Evolutionary conservation across 1,140 invertebrate genomes (phyloP), one percentile per base, ranked within the genome.

Genomic region (Cyphomyrmex costatus): DNA sequence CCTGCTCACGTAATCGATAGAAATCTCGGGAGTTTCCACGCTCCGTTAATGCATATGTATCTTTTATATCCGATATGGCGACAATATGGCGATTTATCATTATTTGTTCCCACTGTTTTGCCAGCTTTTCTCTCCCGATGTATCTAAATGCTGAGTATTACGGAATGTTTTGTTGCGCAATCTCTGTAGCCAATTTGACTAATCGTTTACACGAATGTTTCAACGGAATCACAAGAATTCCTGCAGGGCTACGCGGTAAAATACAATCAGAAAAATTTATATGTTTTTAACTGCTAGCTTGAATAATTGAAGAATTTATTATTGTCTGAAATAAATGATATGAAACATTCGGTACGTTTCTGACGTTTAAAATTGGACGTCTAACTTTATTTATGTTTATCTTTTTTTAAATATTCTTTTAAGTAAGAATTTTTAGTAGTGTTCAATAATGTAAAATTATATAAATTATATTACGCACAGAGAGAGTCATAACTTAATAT

Each of bases 1-100:
- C 42, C 12, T 12, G 65, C 65, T 82, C 79, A 83, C 79, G 68
- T 83, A 83, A 83, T 74, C 68, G 79, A 73, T 83, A 83, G 58
- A 74, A 83, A 83, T 46, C 68, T 60, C 42, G 53, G 24, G 19
- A 71, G 24, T 83, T 60, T 49, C 53, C 19, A 61, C 56, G 56
- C 24, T 61, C 33, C 24, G 68, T 73, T 74, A 27, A 21, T 60
- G 49, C n/a, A 73, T 61, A 8, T 74, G 24, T 83, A 74, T 49
- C 53, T 7, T 21, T 60, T 73, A 33, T 49, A 46, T 49, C 30
- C 36, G 68, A 42, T 42, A 42, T 42, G 36, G 1, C 10, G 36
- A 61, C 53, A 73, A 73, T 24, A 46, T 74, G 27, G 30, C 68
- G 53, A 73, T 83, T 83, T 83, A 73, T 68, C 63, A 56, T 80